Evolutionary conservation across 2,888 invertebrate species (phyloP).

Genomic region (Sialis lutaria): DNA sequence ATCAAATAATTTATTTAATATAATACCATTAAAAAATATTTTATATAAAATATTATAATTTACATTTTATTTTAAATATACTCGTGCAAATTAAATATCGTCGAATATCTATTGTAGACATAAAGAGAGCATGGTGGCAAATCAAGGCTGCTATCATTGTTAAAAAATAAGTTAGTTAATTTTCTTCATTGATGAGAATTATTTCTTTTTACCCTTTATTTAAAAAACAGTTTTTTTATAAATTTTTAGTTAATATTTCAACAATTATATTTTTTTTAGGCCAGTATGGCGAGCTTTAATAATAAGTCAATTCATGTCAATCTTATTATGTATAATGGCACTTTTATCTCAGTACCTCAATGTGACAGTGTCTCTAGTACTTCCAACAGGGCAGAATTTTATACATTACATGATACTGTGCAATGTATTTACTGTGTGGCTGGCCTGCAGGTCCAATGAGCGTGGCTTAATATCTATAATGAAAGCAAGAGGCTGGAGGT

Average conservation of each 20-base stretch:
- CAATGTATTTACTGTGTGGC: conserved; percentile 56
- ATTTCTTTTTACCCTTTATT: no score
- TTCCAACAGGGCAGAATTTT: conserved; percentile 67
- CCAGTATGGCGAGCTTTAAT: conserved; percentile 55
- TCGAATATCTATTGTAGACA: no score
- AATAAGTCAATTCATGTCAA: conserved; percentile 56
- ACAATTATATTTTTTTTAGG: conserved; percentile 26
- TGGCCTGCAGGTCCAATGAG: conserved; percentile 50
- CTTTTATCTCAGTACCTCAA: conserved; percentile 53
- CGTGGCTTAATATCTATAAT: conserved; percentile 42
- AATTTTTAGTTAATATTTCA: conserved; percentile 3
- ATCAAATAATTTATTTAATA: no score
- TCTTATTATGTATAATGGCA: conserved; percentile 61
- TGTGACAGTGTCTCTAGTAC: conserved; percentile 47
- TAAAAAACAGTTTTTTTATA: conserved; percentile 7
- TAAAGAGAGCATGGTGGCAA: no score
- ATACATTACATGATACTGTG: conserved; percentile 62
- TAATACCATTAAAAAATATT: no score
- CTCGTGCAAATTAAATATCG: no score
- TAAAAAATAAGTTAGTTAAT: no score
- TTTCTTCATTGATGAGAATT: no score
- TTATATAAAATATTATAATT: no score
- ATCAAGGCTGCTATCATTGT: no score
- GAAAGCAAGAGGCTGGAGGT: conserved; percentile 56
- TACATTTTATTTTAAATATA: no score